Base-by-base conservation (phyloP, 2,888 invertebrate genomes). In the Cryptocephalus moraei region DNA sequence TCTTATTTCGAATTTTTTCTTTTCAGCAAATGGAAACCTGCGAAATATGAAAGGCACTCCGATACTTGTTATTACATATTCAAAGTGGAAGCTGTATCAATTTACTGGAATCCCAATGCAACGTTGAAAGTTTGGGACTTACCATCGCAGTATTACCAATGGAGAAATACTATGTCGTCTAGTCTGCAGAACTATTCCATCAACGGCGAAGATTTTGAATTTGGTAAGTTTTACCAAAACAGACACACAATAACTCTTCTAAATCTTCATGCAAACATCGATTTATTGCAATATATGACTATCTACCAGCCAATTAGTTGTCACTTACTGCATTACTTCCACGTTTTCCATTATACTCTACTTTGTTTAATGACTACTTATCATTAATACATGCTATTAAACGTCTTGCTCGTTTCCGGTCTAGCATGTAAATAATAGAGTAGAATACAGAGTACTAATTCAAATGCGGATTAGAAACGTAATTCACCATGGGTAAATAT, bases 161-260 rank as follows among this genome's bases (percentile, higher is more conserved):
- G 87, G 86, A 83, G 86, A 62, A 83, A 82, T 56, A 76, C 82
- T 43, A 84, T 89, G 84, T 75, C 82, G 12, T 79, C 77, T 43
- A 85, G 87, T 1, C 70, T 89, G 8, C 80, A 86, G 59, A 85
- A 84, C 56, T 87, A 87, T 65, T 81, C 81, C 12, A 82, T 87
- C 73, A 82, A 84, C 62, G 79, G 81, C 51, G 83, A 86, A 64
- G 81, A 84, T 50, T 86, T 89, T 66, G 82, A 88, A 60, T 89
- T 89, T 68, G 72, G 89, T 89, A 77, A 40, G 33, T 39, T 9
- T 39, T 38, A n/a, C 41, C 39, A 22, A 9, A 38, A 22, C n/a
- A 41, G 22, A 14, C 11, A 41, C 12, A 39, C 8, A 11, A 11
- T 14, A 31, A 39, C 32, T 22, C 2, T 3, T 39, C 22, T n/a